A percentile compares a stretch with the other conserved stretches of the same genome.
These are phyloP conservation scores for Carduelis carduelis DNA, from an alignment of 2,797 vertebrate genomes.

Conservation along the genomic window DNA sequence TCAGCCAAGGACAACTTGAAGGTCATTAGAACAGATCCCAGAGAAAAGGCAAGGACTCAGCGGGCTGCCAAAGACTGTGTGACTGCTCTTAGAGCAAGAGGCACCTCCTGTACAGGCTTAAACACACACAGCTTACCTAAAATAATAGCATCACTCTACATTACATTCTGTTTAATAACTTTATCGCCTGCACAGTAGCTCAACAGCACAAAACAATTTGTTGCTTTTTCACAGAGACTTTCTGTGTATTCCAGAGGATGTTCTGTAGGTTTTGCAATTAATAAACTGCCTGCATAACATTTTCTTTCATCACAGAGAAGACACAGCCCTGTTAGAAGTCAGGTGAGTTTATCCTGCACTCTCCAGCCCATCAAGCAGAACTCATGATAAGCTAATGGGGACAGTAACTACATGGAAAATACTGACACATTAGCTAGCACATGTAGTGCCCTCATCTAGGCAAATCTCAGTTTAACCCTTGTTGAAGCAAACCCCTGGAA, in stretches of 20 bases:
- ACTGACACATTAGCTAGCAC: background rate
- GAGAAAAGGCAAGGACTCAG: background rate
- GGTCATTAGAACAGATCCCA: background rate
- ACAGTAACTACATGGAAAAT: background rate
- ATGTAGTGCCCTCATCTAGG: background rate
- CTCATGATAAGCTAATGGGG: background rate
- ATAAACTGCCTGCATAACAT: background rate
- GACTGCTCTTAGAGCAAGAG: background rate
- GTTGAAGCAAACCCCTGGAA: background rate
- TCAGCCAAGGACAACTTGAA: slow-evolving; percentile 13
- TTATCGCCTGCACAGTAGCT: background rate
- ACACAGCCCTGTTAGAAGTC: background rate
- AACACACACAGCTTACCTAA: background rate
- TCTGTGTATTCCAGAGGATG: background rate
- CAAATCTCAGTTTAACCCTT: background rate
- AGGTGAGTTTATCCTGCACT: background rate
- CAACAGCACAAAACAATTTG: background rate
- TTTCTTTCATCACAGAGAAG: background rate
- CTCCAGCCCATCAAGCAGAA: background rate
- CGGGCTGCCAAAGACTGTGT: background rate
- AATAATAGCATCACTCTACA: background rate
- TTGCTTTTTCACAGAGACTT: background rate
- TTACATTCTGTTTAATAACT: background rate
- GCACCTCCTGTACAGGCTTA: background rate
- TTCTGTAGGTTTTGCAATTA: background rate